Conservation (phyloP, 1,140 invertebrate genomes). For the Drosophila bipectinata region DNA sequence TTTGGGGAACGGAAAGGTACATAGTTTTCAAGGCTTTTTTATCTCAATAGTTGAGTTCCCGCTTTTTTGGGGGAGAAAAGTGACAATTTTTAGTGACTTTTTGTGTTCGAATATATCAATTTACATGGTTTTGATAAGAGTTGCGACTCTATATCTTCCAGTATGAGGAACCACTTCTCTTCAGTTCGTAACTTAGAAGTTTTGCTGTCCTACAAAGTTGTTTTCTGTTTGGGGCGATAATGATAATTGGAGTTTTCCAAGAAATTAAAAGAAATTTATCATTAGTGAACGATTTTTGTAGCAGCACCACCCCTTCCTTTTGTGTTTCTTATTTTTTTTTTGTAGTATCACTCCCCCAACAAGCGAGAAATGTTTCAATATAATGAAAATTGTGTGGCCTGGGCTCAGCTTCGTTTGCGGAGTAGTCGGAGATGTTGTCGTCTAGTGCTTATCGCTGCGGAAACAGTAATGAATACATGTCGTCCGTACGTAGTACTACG, state of each 20-base stretch:
- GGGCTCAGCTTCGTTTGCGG: slow-evolving; percentile 45
- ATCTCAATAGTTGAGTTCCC: slow-evolving; percentile 12
- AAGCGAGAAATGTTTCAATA: slow-evolving; percentile 59
- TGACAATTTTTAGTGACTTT: slow-evolving; percentile 68
- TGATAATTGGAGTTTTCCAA: slow-evolving; percentile 78
- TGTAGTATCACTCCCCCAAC: slow-evolving; percentile 12
- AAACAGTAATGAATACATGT: slow-evolving; percentile 81
- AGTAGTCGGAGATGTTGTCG: slow-evolving; percentile 40
- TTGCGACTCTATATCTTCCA: slow-evolving; percentile 1
- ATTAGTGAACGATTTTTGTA: slow-evolving; percentile 62
- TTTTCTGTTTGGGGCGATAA: slow-evolving; percentile 65
- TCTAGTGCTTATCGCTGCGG: slow-evolving; percentile 76
- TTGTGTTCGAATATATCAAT: slow-evolving; percentile 71
- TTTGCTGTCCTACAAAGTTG: slow-evolving; percentile 38
- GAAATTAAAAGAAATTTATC: slow-evolving; percentile 79
- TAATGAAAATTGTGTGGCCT: slow-evolving; percentile 60
- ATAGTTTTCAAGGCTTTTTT: slow-evolving; percentile 33
- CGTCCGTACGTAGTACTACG: slow-evolving; percentile 41
- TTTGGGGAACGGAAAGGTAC: background rate
- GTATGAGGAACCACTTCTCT: slow-evolving; percentile 54
- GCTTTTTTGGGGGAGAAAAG: slow-evolving; percentile 6
- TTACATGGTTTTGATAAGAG: slow-evolving; percentile 69
- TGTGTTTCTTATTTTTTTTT: background rate
- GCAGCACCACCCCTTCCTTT: slow-evolving; percentile 3
- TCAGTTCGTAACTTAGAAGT: slow-evolving; percentile 52